A percentile compares a stretch with the other conserved stretches of the same genome.
Evolutionary conservation across 2,113 vertebrate genomes (phyloP).

Genomic region (Spermophilus dauricus): DNA sequence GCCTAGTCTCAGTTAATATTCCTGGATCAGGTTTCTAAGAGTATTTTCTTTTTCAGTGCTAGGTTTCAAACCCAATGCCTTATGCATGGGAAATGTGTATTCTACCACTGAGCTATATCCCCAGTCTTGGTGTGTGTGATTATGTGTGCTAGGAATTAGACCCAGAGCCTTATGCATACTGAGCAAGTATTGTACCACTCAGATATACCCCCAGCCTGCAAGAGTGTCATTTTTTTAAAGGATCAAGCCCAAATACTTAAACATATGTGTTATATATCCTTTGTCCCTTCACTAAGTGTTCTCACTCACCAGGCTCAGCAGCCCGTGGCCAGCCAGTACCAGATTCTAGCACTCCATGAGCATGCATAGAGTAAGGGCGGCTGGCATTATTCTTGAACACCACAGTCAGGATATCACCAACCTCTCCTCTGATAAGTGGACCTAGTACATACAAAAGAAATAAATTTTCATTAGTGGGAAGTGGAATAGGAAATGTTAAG

Average conservation of each 20-base stretch:
- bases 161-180: neutral
- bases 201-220: neutral
- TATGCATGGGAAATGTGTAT: neutral
- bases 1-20: neutral
- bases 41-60: neutral
- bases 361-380: conserved; percentile 88
- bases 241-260: neutral
- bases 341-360: conserved; percentile 88
- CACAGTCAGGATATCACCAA: conserved; percentile 89
- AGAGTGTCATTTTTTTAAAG: neutral
- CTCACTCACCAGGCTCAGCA: conserved; percentile 87
- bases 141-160: neutral
- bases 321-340: neutral
- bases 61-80: neutral
- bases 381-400: conserved; percentile 90
- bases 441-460: conserved; percentile 80
- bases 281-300: neutral
- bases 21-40: neutral
- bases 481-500: neutral
- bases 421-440: conserved; percentile 89
- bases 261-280: neutral
- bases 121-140: neutral
- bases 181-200: neutral
- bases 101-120: neutral
- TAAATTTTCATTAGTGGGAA: conserved; percentile 36